Evolutionary conservation across 2,888 invertebrate genomes (phyloP).

Genomic region (Allygus modestus): DNA sequence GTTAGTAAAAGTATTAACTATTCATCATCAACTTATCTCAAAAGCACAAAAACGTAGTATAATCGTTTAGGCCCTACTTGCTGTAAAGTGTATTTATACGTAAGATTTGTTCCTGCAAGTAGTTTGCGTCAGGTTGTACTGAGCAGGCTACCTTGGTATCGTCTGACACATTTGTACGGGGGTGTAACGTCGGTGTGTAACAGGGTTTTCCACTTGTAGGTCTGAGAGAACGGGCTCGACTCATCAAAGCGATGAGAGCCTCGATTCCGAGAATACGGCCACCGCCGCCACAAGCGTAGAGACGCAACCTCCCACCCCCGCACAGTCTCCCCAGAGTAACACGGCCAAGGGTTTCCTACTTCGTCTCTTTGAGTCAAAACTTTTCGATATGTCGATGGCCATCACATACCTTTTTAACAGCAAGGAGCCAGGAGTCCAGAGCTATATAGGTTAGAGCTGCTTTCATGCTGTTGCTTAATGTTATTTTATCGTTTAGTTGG

Average conservation of each 20-base stretch:
- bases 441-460: constrained; percentile 87
- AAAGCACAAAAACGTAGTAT: no score
- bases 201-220: constrained; percentile 60
- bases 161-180: not conserved
- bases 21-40: no score
- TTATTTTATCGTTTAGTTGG: not conserved
- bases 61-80: no score
- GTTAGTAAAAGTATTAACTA: no score
- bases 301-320: constrained; percentile 57
- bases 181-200: constrained; percentile 4
- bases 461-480: constrained; percentile 8
- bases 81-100: no score
- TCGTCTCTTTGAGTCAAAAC: constrained; percentile 96
- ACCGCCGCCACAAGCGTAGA: constrained; percentile 58
- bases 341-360: constrained; percentile 83
- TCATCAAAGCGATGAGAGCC: constrained; percentile 69
- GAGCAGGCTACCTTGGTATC: not conserved
- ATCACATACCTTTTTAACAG: constrained; percentile 98
- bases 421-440: constrained; percentile 98
- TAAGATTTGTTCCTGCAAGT: no score
- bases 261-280: constrained; percentile 61
- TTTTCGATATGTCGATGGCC: constrained; percentile 99
- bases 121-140: not conserved
- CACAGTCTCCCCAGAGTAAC: constrained; percentile 59
- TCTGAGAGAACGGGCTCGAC: constrained; percentile 69